phyloP scores from a whole-genome alignment of 2,113 vertebrate species.

The Psephotus haematonotus region DNA sequence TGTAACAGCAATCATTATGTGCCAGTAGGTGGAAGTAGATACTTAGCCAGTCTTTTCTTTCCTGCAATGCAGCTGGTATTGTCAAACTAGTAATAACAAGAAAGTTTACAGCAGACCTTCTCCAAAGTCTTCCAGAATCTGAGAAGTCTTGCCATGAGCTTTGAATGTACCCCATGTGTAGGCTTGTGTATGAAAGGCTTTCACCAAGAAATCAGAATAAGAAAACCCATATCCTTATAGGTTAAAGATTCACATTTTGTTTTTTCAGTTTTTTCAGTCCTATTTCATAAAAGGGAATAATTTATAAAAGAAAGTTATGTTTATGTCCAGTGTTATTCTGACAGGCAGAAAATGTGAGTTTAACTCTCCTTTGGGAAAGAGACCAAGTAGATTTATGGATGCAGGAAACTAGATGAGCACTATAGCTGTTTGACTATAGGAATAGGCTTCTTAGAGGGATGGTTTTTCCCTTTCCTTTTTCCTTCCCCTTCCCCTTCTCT shows the following conservation, averaged over 20 bases:
- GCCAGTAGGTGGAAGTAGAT: not conserved
- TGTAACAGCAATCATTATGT: not conserved
- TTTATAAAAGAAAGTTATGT: not conserved
- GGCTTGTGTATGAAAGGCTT: not conserved
- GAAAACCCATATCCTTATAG: not conserved
- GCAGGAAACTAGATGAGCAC: not conserved
- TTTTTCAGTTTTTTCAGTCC: not conserved
- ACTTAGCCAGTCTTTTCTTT: not conserved
- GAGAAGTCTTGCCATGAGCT: not conserved
- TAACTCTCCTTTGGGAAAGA: not conserved
- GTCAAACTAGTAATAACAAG: not conserved
- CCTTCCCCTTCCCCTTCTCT: no score
- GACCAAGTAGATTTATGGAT: not conserved
- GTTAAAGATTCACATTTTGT: not conserved
- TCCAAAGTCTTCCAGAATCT: not conserved
- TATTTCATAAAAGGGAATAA: not conserved
- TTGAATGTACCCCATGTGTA: not conserved
- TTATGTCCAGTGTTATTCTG: not conserved
- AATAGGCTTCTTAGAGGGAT: not conserved
- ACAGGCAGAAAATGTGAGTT: not conserved
- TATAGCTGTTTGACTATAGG: not conserved
- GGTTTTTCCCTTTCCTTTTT: not conserved
- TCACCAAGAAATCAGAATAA: not conserved
- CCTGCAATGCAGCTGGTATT: not conserved
- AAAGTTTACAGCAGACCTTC: not conserved